Evolutionary conservation across 2,797 vertebrate genomes (phyloP), one percentile per base, ranked within the genome.

Genomic region (Argya squamiceps): DNA sequence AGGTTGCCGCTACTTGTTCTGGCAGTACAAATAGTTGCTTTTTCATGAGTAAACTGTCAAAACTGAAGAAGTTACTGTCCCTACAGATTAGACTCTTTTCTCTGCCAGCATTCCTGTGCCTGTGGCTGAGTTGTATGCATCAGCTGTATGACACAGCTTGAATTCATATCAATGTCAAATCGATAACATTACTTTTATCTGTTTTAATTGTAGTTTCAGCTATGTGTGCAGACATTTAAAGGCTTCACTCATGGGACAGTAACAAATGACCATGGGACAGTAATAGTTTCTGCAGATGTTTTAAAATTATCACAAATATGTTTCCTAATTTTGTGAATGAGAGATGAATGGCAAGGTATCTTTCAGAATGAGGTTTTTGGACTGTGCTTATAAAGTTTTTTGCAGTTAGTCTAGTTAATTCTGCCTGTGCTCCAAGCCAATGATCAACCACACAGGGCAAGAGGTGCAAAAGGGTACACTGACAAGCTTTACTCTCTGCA

Each of bases 241-340:
- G 11, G 3, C 4, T 67, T 77, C 41, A 21, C 5, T 52, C 11
- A 50, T 0, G 1, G 11, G 11, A 9, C 6, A 27, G n/a, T 64
- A 30, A 46, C 30, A 84, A 71, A 56, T 12, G 9, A 15, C 26
- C 19, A 8, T 12, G 6, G 12, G 16, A 50, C 5, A 68, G 10
- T 24, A 44, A 69, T n/a, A 52, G 9, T 53, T 75, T 41, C 37
- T 78, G 18, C 22, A 71, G 21, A 14, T 15, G 16, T 63, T 93
- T 78, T 49, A 65, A 75, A 75, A 27, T 24, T 41, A 15, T 60
- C 27, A 36, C 5, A 68, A 69, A 58, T 27, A 36, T 15, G 11
- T 16, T 8, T 77, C 37, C 5, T 46, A 24, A n/a, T 43, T 91
- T 53, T 77, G 20, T 39, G n/a, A 82, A 41, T 59, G 20, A 88